phyloP scores from a whole-genome alignment of 2,888 invertebrate species.

The Eupithecia dodoneata region DNA sequence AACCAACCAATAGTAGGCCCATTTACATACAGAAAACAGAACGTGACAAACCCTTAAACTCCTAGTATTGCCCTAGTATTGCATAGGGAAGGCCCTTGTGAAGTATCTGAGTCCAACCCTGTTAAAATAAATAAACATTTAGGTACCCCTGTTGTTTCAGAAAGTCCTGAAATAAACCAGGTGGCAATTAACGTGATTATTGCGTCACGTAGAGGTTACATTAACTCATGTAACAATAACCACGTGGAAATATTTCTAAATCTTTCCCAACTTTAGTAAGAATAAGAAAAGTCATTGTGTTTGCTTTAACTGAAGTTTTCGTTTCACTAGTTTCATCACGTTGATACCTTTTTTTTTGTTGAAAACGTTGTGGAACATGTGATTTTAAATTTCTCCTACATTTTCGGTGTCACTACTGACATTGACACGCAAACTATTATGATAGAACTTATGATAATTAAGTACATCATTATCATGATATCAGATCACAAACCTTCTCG shows the following conservation, averaged over 20 bases:
- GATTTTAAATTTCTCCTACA: no score
- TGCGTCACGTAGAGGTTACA: conserved; percentile 1
- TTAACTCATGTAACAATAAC: background rate
- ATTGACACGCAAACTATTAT: no score
- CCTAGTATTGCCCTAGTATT: background rate
- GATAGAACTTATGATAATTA: no score
- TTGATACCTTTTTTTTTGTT: background rate
- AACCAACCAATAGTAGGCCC: no score
- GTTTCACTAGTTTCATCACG: background rate
- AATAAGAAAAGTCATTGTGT: background rate
- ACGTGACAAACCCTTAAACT: no score
- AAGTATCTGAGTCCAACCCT: background rate
- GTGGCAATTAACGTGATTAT: conserved; percentile 2
- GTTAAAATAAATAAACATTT: background rate
- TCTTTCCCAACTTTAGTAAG: background rate
- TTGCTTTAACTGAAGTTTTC: background rate
- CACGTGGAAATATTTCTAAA: conserved; percentile 1
- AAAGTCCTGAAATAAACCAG: background rate
- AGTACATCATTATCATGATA: no score
- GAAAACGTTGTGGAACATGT: background rate
- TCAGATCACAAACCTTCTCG: no score
- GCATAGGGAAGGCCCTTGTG: background rate
- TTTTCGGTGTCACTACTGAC: no score
- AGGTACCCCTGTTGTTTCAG: background rate
- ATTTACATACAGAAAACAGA: no score